These are phyloP conservation scores for Cerceris rybyensis DNA, from an alignment of 2,888 invertebrate genomes.

Conservation along the genomic window DNA sequence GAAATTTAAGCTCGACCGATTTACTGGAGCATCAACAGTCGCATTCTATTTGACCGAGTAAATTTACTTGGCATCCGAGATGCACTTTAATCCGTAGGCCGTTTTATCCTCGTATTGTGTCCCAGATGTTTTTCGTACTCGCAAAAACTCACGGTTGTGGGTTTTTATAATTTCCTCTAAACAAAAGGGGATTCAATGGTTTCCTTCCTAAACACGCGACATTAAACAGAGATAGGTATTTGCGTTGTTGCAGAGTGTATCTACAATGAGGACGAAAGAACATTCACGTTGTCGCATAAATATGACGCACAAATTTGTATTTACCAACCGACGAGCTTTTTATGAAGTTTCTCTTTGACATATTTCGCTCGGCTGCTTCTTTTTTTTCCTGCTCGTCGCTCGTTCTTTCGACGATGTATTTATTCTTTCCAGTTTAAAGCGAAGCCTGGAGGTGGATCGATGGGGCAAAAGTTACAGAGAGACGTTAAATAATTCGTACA, in stretches of 20 bases:
- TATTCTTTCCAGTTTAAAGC: neutral
- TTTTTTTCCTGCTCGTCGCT: neutral
- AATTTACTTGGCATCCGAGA: neutral
- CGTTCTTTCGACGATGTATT: neutral
- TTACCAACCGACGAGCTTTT: neutral
- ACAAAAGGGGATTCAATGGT: neutral
- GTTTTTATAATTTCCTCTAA: neutral
- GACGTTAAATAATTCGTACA: neutral
- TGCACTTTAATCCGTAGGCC: neutral
- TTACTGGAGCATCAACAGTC: neutral
- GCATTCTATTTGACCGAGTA: neutral
- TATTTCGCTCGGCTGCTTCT: neutral
- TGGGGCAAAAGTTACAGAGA: neutral
- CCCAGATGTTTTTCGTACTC: neutral
- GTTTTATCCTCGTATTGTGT: neutral
- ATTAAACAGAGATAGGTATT: neutral
- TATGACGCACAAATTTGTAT: neutral
- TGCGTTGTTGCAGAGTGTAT: neutral
- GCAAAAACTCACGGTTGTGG: neutral
- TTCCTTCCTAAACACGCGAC: neutral
- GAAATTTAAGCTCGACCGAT: constrained; percentile 2
- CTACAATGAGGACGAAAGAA: neutral
- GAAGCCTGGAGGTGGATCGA: neutral
- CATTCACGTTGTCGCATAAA: neutral
- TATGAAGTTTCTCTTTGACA: neutral